Percentiles rank a stretch among this genome's conserved stretches.
Evolutionary conservation across 2,888 invertebrate genomes (phyloP).

Genomic region (Lampropteryx suffumata): DNA sequence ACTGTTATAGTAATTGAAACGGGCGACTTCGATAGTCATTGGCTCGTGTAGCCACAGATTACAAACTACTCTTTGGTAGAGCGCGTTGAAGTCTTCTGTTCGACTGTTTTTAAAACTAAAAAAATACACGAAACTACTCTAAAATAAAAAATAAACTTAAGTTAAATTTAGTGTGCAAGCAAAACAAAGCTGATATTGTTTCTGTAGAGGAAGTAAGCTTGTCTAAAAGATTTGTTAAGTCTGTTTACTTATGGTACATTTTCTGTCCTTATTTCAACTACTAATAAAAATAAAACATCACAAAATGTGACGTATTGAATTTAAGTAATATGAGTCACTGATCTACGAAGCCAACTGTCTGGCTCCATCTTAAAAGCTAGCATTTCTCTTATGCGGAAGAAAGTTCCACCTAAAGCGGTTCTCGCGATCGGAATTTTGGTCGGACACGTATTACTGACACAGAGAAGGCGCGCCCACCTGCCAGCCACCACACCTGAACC

Average conservation of each 20-base stretch:
- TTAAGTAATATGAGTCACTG: too few relatives aligned
- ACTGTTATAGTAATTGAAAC: conserved; percentile 30
- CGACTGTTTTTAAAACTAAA: conserved; percentile 46
- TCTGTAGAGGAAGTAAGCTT: too few relatives aligned
- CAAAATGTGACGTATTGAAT: too few relatives aligned
- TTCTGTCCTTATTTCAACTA: too few relatives aligned
- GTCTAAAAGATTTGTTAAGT: too few relatives aligned
- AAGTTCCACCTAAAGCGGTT: conserved; percentile 77
- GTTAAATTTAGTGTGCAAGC: too few relatives aligned
- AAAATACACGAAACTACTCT: background rate
- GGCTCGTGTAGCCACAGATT: conserved; percentile 27
- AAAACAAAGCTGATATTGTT: too few relatives aligned
- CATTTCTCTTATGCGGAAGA: conserved; percentile 49
- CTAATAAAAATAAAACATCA: too few relatives aligned
- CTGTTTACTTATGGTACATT: too few relatives aligned
- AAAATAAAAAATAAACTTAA: too few relatives aligned
- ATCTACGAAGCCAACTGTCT: too few relatives aligned
- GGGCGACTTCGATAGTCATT: conserved; percentile 32
- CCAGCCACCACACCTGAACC: conserved; percentile 73
- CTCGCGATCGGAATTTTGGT: conserved; percentile 77
- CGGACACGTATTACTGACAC: conserved; percentile 66
- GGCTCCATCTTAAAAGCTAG: background rate
- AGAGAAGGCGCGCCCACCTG: conserved; percentile 76
- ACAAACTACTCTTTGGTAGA: conserved; percentile 32
- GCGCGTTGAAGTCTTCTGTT: conserved; percentile 79